Percentiles rank a stretch among this genome's conserved stretches.
Conservation (phyloP, 2,797 vertebrate species). For the Paramormyrops hopkinsi region DNA sequence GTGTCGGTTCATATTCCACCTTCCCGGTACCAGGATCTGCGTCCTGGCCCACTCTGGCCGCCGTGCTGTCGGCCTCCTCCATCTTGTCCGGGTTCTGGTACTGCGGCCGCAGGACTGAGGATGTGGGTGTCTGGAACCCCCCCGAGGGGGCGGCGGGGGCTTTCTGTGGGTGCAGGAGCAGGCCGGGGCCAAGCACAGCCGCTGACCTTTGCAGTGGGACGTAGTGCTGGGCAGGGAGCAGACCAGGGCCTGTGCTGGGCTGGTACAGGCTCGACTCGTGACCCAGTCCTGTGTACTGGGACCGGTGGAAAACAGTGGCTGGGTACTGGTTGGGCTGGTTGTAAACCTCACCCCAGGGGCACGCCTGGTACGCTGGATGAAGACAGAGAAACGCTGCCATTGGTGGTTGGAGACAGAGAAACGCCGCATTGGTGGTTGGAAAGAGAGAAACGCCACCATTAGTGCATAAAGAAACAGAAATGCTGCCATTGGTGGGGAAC, state of each 20-base stretch:
- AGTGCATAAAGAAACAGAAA: background rate
- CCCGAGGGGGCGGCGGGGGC: background rate
- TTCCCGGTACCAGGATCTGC: conserved; percentile 26
- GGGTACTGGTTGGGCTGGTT: conserved; percentile 49
- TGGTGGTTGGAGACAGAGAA: conserved; percentile 19
- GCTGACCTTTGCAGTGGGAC: conserved; percentile 36
- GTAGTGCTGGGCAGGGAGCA: conserved; percentile 46
- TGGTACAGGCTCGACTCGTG: conserved; percentile 32
- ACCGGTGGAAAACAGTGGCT: conserved; percentile 32
- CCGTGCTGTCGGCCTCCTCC: conserved; percentile 36
- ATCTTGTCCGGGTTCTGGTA: conserved; percentile 9
- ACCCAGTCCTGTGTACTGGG: conserved; percentile 35
- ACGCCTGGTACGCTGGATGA: conserved; percentile 53
- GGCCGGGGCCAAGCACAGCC: conserved; percentile 25
- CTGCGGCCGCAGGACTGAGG: conserved; percentile 41
- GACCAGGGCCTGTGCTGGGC: background rate
- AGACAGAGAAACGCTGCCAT: background rate
- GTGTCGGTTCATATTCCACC: conserved; percentile 14
- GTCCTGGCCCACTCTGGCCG: conserved; percentile 31
- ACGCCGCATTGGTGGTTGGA: background rate
- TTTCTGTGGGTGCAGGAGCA: conserved; percentile 29
- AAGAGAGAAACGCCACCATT: background rate
- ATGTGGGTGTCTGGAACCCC: conserved; percentile 43
- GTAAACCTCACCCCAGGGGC: conserved; percentile 65
- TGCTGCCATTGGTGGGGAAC: background rate